phyloP scores from a whole-genome alignment of 1,140 invertebrate genomes.

The Mesaphorura yosii region DNA sequence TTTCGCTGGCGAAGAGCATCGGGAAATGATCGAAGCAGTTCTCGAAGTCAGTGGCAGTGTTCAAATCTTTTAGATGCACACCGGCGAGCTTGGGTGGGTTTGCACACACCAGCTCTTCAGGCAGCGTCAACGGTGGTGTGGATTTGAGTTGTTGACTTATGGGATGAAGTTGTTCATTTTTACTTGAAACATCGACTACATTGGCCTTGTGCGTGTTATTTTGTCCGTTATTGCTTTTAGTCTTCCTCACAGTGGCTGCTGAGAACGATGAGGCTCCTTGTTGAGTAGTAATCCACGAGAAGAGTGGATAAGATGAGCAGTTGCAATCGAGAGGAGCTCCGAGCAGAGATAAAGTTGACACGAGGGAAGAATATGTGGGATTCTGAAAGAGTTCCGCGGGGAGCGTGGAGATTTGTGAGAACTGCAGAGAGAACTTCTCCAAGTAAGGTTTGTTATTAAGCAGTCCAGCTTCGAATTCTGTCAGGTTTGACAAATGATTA shows the following conservation, averaged over 20 bases:
- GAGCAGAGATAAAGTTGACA: constrained; percentile 43
- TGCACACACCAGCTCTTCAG: background rate
- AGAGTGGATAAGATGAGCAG: constrained; percentile 47
- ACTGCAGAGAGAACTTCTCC: constrained; percentile 51
- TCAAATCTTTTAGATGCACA: constrained; percentile 13
- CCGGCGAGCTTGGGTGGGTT: background rate
- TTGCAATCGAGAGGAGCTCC: constrained; percentile 77
- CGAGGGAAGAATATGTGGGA: constrained; percentile 10
- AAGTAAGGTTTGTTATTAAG: constrained; percentile 64
- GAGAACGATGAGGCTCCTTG: background rate
- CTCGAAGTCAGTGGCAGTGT: constrained; percentile 22
- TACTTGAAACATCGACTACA: background rate
- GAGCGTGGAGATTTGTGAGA: constrained; percentile 15
- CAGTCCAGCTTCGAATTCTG: constrained; percentile 53
- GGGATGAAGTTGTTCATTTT: constrained; percentile 1
- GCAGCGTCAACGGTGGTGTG: background rate
- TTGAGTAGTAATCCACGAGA: constrained; percentile 3
- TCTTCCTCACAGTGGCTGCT: background rate
- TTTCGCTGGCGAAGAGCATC: constrained; percentile 8
- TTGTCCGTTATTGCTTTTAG: background rate
- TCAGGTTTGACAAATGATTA: constrained; percentile 59
- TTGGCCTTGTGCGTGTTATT: no score
- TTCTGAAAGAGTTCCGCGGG: constrained; percentile 17
- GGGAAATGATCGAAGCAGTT: constrained; percentile 18
- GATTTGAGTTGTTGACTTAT: constrained; percentile 4